These are phyloP conservation scores for Arrhopalites spinosus DNA, from an alignment of 2,888 invertebrate species.

Conservation along the genomic window DNA sequence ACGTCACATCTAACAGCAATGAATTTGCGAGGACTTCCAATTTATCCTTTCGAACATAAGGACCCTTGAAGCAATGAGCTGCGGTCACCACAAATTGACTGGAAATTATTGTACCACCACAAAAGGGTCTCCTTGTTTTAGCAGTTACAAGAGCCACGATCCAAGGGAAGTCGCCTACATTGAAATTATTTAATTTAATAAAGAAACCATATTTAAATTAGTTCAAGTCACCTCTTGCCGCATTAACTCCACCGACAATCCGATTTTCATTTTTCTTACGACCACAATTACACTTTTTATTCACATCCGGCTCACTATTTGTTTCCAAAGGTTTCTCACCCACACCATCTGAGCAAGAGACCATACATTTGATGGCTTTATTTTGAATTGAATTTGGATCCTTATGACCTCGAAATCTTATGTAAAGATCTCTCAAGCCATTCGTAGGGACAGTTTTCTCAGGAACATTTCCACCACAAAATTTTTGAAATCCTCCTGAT, in stretches of 20 bases:
- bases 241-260: conserved; percentile 50
- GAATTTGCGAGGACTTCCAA: conserved; percentile 47
- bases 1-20: conserved; percentile 45
- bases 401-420: conserved; percentile 27
- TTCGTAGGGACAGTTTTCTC: conserved; percentile 38
- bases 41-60: conserved; percentile 45
- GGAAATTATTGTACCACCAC: conserved; percentile 47
- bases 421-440: conserved; percentile 46
- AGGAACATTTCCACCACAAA: conserved; percentile 40
- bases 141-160: conserved; percentile 45
- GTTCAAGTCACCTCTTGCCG: conserved; percentile 31
- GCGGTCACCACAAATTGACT: conserved; percentile 39
- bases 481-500: conserved; percentile 36
- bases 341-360: conserved; percentile 38
- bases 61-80: conserved; percentile 51
- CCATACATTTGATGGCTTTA: conserved; percentile 43
- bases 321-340: conserved; percentile 25
- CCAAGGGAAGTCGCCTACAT: conserved; percentile 47
- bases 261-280: conserved; percentile 46
- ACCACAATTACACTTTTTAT: conserved; percentile 48
- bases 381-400: not conserved
- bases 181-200: not conserved
- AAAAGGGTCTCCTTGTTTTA: conserved; percentile 50
- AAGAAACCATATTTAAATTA: not conserved
- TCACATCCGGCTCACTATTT: conserved; percentile 29